These are phyloP conservation scores for Ophioderma brevispina DNA, from an alignment of 35 echinoderm and acorn worm species.

Conservation along the genomic window DNA sequence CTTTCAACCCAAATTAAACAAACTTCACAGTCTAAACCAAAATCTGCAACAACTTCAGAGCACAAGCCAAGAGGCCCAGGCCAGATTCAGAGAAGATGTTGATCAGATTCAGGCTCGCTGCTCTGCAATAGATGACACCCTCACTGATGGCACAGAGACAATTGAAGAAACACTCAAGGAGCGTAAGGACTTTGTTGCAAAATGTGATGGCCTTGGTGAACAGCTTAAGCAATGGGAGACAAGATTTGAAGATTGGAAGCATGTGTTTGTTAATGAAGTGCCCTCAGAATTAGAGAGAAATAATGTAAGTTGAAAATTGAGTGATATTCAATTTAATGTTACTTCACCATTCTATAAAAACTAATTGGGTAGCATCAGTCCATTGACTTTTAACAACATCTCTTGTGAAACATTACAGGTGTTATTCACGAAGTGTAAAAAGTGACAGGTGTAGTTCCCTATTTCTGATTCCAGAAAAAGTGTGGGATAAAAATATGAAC, in stretches of 20 bases:
- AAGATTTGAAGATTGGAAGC: neutral
- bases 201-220: neutral
- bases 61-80: neutral
- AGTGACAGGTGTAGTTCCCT: too few relatives aligned
- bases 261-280: conserved; percentile 30
- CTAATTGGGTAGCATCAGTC: too few relatives aligned
- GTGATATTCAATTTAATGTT: too few relatives aligned
- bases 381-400: too few relatives aligned
- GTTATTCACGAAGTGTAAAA: too few relatives aligned
- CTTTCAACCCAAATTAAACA: conserved; percentile 21
- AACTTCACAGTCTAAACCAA: conserved; percentile 32
- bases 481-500: too few relatives aligned
- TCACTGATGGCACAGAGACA: conserved; percentile 5
- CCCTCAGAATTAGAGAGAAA: neutral
- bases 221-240: neutral
- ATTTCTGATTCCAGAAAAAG: too few relatives aligned
- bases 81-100: conserved; percentile 2
- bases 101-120: conserved; percentile 12
- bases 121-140: neutral
- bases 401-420: too few relatives aligned
- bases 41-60: conserved; percentile 24
- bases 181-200: conserved; percentile 25
- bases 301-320: neutral
- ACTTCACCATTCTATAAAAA: too few relatives aligned
- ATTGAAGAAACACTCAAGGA: conserved; percentile 18